Base-by-base conservation (phyloP, 1,140 invertebrate species). In the Drosophila pallidifrons region DNA sequence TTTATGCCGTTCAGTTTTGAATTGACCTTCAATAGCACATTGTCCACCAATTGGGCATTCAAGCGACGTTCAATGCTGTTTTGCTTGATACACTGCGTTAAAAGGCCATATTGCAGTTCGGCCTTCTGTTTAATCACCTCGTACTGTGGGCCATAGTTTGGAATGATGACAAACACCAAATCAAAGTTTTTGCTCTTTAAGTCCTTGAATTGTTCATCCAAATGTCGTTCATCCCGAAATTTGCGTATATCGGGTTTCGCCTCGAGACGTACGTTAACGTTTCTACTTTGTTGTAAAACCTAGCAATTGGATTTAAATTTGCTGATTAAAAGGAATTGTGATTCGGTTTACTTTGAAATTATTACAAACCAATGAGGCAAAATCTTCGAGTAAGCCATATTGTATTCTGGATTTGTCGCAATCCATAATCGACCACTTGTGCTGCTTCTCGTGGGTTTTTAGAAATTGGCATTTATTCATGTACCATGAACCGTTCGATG, bases 1-100 rank as follows among this genome's bases (percentile, higher is more conserved):
- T 98, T 98, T 0, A 95, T 93, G 0, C 97, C 97, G 92, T 97
- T 97, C 35, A 98, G 81, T 92, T 98, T 98, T 0, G 96, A 95
- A 79, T 95, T 95, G 0, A 98, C 94, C 94, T 99, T 98, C 1
- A 97, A 91, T 11, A 98, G 91, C 72, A 98, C 95, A 89, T 98
- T 98, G 0, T 91, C 79, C n/a, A 94, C 86, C 0, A 95, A 95
- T 94, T 87, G 81, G 0, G 25, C 5, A 51, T 73, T 81, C 0
- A 76, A 25, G 5, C 79, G 72, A 11, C 87, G 75, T 59, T 72
- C 59, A 1, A 94, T 83, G 10, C 95, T 98, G 59, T 57, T 78
- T 25, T 93, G 90, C 85, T 96, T 96, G 6, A 98, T 93, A 82
- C 97, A 98, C 80, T 98, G 97, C 0, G 97, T 98, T 11, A 97